A percentile compares a stretch with the other conserved stretches of the same genome.
These are phyloP conservation scores for Pseudachorutes palmiensis DNA, from an alignment of 1,140 invertebrate species.

Conservation along the genomic window DNA sequence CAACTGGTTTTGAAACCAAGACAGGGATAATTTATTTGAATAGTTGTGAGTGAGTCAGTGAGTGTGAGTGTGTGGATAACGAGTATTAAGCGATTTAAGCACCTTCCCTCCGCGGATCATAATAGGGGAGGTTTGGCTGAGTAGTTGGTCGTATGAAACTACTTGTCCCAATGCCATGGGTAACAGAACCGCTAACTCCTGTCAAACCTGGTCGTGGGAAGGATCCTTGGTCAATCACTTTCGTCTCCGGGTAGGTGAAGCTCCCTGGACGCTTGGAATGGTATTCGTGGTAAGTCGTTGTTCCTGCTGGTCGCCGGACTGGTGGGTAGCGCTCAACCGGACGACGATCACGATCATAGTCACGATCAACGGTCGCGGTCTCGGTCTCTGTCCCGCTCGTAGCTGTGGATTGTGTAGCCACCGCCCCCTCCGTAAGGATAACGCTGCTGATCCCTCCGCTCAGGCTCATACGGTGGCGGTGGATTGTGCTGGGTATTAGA, in stretches of 20 bases:
- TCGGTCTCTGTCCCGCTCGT: constrained; percentile 6
- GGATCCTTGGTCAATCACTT: neutral
- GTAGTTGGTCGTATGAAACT: neutral
- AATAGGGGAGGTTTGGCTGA: constrained; percentile 21
- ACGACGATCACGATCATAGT: neutral
- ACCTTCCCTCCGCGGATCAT: constrained; percentile 34
- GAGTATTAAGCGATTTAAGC: constrained; percentile 15
- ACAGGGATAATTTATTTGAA: no score
- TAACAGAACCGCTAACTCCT: neutral
- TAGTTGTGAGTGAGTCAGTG: no score
- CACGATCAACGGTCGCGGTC: no score
- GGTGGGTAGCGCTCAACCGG: neutral
- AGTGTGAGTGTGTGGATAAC: no score
- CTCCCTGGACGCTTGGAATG: constrained; percentile 1
- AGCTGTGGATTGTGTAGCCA: constrained; percentile 1
- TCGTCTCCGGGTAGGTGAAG: neutral
- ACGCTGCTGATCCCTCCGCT: neutral
- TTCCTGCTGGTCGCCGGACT: neutral
- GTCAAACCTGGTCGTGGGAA: constrained; percentile 8
- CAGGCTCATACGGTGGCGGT: neutral
- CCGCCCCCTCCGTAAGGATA: neutral
- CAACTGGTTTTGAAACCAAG: constrained; percentile 1
- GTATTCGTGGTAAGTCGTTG: constrained; percentile 1
- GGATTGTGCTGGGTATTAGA: neutral
- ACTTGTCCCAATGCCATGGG: constrained; percentile 12